phyloP scores from a whole-genome alignment of 1,140 invertebrate genomes.

The Daktulosphaira vitifoliae region DNA sequence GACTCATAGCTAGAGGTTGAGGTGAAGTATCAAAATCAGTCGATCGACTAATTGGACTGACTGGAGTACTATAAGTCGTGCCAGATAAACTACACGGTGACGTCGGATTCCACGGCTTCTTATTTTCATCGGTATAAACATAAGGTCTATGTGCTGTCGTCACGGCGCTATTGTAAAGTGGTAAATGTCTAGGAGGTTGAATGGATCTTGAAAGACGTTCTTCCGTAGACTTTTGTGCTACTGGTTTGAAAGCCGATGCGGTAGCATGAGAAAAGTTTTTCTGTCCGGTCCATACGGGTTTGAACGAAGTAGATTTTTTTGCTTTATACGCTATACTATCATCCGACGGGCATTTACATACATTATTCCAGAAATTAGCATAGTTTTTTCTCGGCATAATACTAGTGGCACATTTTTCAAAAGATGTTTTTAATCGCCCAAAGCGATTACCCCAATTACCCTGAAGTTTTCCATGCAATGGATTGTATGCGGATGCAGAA shows the following conservation, averaged over 20 bases:
- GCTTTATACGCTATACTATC: neutral
- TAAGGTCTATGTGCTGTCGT: conserved; percentile 11
- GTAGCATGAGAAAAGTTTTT: conserved; percentile 60
- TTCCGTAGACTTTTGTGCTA: conserved; percentile 42
- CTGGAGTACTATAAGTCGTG: neutral
- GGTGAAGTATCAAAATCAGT: neutral
- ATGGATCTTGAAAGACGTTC: neutral
- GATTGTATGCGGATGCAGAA: conserved; percentile 39
- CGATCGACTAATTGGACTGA: neutral
- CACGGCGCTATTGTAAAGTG: conserved; percentile 19
- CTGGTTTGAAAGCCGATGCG: conserved; percentile 59
- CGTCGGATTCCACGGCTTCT: neutral
- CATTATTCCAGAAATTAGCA: conserved; percentile 40
- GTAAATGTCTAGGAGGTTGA: neutral
- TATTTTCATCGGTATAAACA: neutral
- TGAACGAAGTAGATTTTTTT: conserved; percentile 39
- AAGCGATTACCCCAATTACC: conserved; percentile 66
- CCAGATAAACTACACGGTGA: neutral
- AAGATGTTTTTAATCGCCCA: conserved; percentile 74
- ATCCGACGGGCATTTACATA: conserved; percentile 46
- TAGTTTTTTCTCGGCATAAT: conserved; percentile 35
- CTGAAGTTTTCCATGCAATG: conserved; percentile 36
- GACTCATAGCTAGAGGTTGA: neutral
- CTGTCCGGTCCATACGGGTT: conserved; percentile 41
- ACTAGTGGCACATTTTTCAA: conserved; percentile 49